Evolutionary conservation across 2,797 vertebrate species (phyloP).

Genomic region (Hylomyscus alleni): DNA sequence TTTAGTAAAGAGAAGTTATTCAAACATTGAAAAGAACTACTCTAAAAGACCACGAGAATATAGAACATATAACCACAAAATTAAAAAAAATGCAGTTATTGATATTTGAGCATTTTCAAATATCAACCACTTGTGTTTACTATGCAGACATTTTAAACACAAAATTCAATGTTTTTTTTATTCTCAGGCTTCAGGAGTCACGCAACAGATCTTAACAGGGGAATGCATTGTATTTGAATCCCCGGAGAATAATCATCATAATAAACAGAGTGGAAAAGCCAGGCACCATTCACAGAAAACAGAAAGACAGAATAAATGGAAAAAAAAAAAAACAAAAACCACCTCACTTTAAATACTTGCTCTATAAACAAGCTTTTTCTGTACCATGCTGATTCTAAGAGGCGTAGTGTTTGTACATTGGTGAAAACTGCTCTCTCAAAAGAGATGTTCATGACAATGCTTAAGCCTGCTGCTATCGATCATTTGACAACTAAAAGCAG

Average conservation of each 20-base stretch:
- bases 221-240: slow-evolving; percentile 73
- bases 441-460: slow-evolving; percentile 72
- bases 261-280: slow-evolving; percentile 66
- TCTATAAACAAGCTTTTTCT: slow-evolving; percentile 60
- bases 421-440: slow-evolving; percentile 76
- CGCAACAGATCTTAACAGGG: slow-evolving; percentile 57
- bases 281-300: slow-evolving; percentile 55
- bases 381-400: slow-evolving; percentile 76
- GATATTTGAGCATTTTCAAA: slow-evolving; percentile 78
- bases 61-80: slow-evolving; percentile 38
- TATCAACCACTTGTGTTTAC: slow-evolving; percentile 62
- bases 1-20: slow-evolving; percentile 76
- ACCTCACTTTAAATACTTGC: slow-evolving; percentile 53
- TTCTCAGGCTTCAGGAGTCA: slow-evolving; percentile 21
- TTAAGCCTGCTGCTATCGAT: slow-evolving; percentile 74
- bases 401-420: slow-evolving; percentile 61
- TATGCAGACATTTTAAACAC: slow-evolving; percentile 51
- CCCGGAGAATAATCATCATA: slow-evolving; percentile 69
- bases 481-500: slow-evolving; percentile 63
- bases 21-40: slow-evolving; percentile 69
- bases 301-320: slow-evolving; percentile 69
- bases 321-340: slow-evolving; percentile 76
- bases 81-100: slow-evolving; percentile 70
- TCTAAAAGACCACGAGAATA: slow-evolving; percentile 60
- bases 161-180: slow-evolving; percentile 69